Conservation (phyloP, 2,113 vertebrate genomes). For the Ploceus nigricollis region DNA sequence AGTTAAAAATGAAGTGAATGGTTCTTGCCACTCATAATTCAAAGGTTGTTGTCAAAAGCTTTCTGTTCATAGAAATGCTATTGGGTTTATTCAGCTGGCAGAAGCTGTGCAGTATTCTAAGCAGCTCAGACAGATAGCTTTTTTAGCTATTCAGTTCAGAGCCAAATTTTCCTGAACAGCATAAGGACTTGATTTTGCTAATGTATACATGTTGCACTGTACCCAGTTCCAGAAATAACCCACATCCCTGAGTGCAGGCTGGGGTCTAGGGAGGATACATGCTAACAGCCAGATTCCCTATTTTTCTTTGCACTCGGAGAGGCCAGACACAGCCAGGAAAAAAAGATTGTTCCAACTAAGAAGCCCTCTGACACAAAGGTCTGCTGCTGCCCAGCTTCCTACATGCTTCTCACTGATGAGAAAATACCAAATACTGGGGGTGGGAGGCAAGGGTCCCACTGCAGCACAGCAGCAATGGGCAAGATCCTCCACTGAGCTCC, state of each 20-base stretch:
- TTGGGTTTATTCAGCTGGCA: constrained; percentile 47
- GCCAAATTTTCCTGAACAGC: constrained; percentile 64
- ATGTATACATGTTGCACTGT: constrained; percentile 48
- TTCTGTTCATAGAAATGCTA: constrained; percentile 48
- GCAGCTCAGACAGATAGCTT: constrained; percentile 53
- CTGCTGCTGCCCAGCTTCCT: background rate
- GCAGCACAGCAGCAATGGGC: background rate
- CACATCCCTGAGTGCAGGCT: background rate
- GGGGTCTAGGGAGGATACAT: constrained; percentile 27
- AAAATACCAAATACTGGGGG: background rate
- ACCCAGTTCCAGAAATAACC: constrained; percentile 50
- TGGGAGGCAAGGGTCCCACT: background rate
- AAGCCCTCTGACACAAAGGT: background rate
- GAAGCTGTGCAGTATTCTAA: constrained; percentile 26
- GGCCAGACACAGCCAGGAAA: background rate
- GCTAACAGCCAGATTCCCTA: background rate
- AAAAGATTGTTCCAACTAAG: background rate
- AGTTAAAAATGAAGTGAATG: constrained; percentile 43
- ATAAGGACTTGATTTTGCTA: constrained; percentile 65
- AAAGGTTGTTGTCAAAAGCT: constrained; percentile 32
- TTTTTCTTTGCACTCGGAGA: background rate
- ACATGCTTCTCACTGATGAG: background rate
- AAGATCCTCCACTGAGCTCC: background rate
- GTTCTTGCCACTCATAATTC: constrained; percentile 28
- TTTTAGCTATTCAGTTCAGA: constrained; percentile 53